phyloP scores from a whole-genome alignment of 2,113 vertebrate species.

The Sylvilagus bachmani region DNA sequence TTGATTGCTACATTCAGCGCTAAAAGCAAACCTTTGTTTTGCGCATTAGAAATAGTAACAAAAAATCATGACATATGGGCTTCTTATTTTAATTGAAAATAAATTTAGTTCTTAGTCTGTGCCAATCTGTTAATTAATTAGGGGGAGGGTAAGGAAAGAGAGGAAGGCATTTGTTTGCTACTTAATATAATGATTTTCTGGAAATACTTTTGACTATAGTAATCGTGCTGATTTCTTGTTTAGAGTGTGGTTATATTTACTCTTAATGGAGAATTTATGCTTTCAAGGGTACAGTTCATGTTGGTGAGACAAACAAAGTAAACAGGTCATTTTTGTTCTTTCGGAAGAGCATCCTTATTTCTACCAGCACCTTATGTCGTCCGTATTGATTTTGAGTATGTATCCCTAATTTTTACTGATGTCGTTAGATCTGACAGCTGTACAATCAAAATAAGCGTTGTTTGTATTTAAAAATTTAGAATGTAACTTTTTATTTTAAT shows the following conservation, averaged over 20 bases:
- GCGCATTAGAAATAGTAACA: constrained; percentile 78
- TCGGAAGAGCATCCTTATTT: constrained; percentile 78
- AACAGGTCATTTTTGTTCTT: constrained; percentile 84
- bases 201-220: constrained; percentile 60
- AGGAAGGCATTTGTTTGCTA: constrained; percentile 73
- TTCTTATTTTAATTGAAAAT: constrained; percentile 88
- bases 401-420: constrained; percentile 59
- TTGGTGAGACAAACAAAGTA: constrained; percentile 84
- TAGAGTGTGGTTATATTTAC: constrained; percentile 75
- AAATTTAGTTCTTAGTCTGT: constrained; percentile 81
- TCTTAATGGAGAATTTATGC: constrained; percentile 79
- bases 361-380: constrained; percentile 75
- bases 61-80: constrained; percentile 80
- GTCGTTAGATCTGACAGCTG: constrained; percentile 31
- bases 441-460: constrained; percentile 33
- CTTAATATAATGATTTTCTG: constrained; percentile 75
- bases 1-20: constrained; percentile 55
- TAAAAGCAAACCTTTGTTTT: constrained; percentile 77
- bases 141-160: constrained; percentile 59
- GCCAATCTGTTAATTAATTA: constrained; percentile 84
- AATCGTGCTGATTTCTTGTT: constrained; percentile 58
- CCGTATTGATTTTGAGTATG: constrained; percentile 72
- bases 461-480: constrained; percentile 62
- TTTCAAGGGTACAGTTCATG: constrained; percentile 82
- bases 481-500: constrained; percentile 69